These are phyloP conservation scores for Empidonax traillii DNA, from an alignment of 2,113 vertebrate species.

Conservation along the genomic window DNA sequence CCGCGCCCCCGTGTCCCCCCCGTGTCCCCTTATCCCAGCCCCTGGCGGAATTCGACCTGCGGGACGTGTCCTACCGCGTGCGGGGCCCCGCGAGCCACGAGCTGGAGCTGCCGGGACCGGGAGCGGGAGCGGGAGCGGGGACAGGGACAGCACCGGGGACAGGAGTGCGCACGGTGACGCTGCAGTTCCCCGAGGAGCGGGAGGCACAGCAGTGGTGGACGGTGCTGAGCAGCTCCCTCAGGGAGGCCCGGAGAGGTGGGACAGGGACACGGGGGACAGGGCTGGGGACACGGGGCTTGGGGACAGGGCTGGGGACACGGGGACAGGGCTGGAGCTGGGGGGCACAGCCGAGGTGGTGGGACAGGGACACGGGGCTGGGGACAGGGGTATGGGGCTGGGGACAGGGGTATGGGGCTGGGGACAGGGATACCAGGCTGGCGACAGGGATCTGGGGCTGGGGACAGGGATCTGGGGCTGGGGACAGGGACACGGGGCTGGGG, in stretches of 20 bases:
- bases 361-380: too few relatives aligned
- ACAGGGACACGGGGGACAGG: neutral
- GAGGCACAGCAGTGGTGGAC: conserved; percentile 88
- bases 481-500: too few relatives aligned
- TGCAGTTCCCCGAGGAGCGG: conserved; percentile 53
- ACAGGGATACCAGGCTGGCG: too few relatives aligned
- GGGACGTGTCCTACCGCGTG: neutral
- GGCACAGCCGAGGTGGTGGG: too few relatives aligned
- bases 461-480: too few relatives aligned
- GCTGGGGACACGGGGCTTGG: too few relatives aligned
- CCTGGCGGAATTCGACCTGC: neutral
- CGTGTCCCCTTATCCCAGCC: neutral
- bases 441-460: too few relatives aligned
- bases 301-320: too few relatives aligned
- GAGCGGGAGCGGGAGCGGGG: neutral
- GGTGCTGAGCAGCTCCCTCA: conserved; percentile 81
- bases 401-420: too few relatives aligned
- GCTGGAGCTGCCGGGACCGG: neutral
- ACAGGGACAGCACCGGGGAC: neutral
- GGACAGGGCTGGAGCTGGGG: too few relatives aligned
- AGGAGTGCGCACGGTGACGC: neutral
- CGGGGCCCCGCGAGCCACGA: neutral
- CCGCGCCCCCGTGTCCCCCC: neutral
- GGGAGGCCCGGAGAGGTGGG: conserved; percentile 79
- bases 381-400: too few relatives aligned